Evolutionary conservation across 2,113 vertebrate species (phyloP).

Genomic region (Columba livia): DNA sequence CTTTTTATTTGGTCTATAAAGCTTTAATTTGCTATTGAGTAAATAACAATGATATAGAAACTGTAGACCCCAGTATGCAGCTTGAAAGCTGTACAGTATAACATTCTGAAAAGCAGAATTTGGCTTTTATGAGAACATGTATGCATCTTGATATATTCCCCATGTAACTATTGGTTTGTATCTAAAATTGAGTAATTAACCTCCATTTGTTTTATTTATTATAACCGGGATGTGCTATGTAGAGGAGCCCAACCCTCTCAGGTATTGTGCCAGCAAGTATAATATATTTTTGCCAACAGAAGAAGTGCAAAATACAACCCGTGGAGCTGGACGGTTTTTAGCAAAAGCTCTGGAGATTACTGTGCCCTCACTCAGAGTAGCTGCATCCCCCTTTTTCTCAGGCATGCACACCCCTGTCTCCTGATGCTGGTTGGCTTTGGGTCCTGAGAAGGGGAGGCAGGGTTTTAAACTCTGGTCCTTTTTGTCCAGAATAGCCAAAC

Average conservation of each 20-base stretch:
- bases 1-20: slow-evolving; percentile 35
- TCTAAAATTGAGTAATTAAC: slow-evolving; percentile 48
- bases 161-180: slow-evolving; percentile 6
- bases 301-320: neutral
- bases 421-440: slow-evolving; percentile 30
- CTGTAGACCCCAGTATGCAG: neutral
- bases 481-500: neutral
- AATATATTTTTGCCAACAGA: neutral
- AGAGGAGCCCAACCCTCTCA: neutral
- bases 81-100: neutral
- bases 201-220: slow-evolving; percentile 46
- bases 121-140: neutral
- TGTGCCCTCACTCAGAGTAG: neutral
- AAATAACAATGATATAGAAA: slow-evolving; percentile 23
- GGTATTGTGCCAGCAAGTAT: neutral
- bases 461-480: neutral
- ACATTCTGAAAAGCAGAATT: neutral
- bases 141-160: slow-evolving; percentile 34
- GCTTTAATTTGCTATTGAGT: slow-evolving; percentile 44
- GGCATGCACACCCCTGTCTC: neutral
- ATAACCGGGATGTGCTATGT: neutral
- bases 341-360: slow-evolving; percentile 6
- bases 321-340: neutral
- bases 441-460: neutral
- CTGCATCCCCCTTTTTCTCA: neutral